Base-by-base conservation (phyloP, 2,888 invertebrate genomes). In the Deladenus siricidicola region DNA sequence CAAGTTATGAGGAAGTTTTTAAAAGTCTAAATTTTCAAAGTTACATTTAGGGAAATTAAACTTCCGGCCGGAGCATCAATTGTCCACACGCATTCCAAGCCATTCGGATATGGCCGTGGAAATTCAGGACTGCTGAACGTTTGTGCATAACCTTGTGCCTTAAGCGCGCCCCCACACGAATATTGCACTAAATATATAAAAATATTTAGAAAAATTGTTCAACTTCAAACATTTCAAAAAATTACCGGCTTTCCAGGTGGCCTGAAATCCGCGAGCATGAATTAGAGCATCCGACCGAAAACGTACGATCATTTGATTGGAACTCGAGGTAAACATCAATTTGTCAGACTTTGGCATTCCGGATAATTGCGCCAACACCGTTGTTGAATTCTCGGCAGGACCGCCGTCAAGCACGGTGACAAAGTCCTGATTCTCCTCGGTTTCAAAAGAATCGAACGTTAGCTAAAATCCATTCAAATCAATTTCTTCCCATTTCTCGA, bases 241-340 rank as follows among this genome's bases (percentile, higher is more conserved):
- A 58, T 28, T 58, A 75, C 73, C 70, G 39, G 78, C 75, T 56
- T 73, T 70, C 76, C 79, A 81, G 8, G 64, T 70, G 4, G 78
- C 70, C 52, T 74, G 71, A 82, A 94, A 94, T 68, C 94, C 94
- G 82, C 90, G 88, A 62, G 87, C 86, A 82, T 92, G 91, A 26
- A 90, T 89, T 14, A 89, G 88, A 45, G 89, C 88, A 79, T 96
- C 96, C 1, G 92, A 88, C 75, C 89, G 89, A 82, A 96, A 96
- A 82, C 92, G 92, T 65, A 96, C 86, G 66, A 93, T 90, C 90
- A 96, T 91, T 79, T 94, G 91, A 82, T 96, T 96, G 53, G 93
- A 92, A 45, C 91, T 91, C 3, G 93, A 93, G 28, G 90, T 89
- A 80, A 87, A 76, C 4, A 65, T 66, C 39, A 90, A 79, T 90